phyloP scores from a whole-genome alignment of 2,888 invertebrate genomes.

The Leuctra nigra region DNA sequence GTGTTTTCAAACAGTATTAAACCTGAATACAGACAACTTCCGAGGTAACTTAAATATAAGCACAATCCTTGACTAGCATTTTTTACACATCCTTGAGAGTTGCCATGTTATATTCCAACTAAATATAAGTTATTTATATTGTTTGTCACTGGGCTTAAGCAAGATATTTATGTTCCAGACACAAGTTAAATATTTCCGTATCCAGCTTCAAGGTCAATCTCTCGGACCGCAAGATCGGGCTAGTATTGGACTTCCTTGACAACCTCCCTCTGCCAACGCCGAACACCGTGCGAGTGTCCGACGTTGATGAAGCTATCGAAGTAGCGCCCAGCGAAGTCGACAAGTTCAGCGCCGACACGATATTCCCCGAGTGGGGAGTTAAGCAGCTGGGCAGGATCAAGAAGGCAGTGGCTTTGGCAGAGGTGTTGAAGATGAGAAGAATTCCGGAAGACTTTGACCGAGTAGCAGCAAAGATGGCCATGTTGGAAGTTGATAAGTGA shows the following conservation, averaged over 20 bases:
- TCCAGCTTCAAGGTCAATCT: constrained; percentile 67
- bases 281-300: constrained; percentile 31
- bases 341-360: constrained; percentile 25
- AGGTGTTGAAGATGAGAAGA: constrained; percentile 19
- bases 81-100: too few relatives aligned
- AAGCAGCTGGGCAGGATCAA: constrained; percentile 25
- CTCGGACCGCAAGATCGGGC: constrained; percentile 62
- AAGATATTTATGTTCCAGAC: constrained; percentile 43
- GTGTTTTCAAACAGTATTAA: constrained; percentile 69
- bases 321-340: constrained; percentile 9
- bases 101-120: too few relatives aligned
- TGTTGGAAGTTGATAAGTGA: constrained; percentile 40
- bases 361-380: constrained; percentile 27
- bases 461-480: constrained; percentile 40
- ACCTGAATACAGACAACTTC: constrained; percentile 61
- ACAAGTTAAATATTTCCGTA: constrained; percentile 66
- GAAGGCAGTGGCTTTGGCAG: constrained; percentile 23
- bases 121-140: too few relatives aligned
- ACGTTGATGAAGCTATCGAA: constrained; percentile 19
- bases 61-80: not conserved
- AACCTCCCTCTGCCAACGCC: constrained; percentile 43
- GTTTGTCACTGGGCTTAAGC: too few relatives aligned
- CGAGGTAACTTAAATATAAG: constrained; percentile 43
- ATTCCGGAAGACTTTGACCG: constrained; percentile 36
- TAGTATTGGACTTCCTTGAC: constrained; percentile 56